These are phyloP conservation scores for Corydoras maculifer DNA, from an alignment of 2,113 vertebrate genomes.

Conservation along the genomic window DNA sequence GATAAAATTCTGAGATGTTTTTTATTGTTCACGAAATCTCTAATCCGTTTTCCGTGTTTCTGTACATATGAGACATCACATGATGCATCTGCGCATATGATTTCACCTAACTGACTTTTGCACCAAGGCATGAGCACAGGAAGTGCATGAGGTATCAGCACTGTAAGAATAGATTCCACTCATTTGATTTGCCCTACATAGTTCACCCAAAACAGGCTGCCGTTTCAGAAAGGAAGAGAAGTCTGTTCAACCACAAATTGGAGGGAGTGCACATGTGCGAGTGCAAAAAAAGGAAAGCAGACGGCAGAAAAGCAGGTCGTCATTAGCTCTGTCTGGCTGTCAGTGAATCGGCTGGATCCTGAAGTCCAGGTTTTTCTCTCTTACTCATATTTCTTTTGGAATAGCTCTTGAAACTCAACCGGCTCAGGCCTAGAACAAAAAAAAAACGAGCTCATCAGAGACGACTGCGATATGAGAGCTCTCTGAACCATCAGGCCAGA, in stretches of 20 bases:
- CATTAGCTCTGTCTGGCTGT: slow-evolving; percentile 43
- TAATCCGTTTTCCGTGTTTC: too few relatives aligned
- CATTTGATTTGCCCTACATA: slow-evolving; percentile 43
- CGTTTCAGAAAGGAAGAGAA: slow-evolving; percentile 33
- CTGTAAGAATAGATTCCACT: slow-evolving; percentile 40
- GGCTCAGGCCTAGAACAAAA: slow-evolving; percentile 20
- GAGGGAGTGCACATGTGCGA: slow-evolving; percentile 17
- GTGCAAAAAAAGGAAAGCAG: slow-evolving; percentile 30
- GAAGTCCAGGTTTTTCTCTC: slow-evolving; percentile 28
- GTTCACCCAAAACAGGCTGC: slow-evolving; percentile 27
- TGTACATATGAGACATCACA: not conserved
- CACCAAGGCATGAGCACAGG: slow-evolving; percentile 5
- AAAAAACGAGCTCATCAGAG: not conserved
- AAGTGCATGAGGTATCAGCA: slow-evolving; percentile 17
- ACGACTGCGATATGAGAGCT: too few relatives aligned
- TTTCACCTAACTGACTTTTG: not conserved
- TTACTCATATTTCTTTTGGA: slow-evolving; percentile 16
- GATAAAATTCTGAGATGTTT: too few relatives aligned
- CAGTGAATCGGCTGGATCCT: slow-evolving; percentile 33
- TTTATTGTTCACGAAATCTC: too few relatives aligned
- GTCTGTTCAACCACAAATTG: slow-evolving; percentile 25
- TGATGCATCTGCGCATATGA: slow-evolving; percentile 4
- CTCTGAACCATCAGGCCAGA: too few relatives aligned
- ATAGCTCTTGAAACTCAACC: slow-evolving; percentile 12
- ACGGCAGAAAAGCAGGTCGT: slow-evolving; percentile 39